Percentiles rank a stretch among this genome's conserved stretches.
Conservation (phyloP, 2,888 invertebrate genomes). For the Octonoba sinensis region DNA sequence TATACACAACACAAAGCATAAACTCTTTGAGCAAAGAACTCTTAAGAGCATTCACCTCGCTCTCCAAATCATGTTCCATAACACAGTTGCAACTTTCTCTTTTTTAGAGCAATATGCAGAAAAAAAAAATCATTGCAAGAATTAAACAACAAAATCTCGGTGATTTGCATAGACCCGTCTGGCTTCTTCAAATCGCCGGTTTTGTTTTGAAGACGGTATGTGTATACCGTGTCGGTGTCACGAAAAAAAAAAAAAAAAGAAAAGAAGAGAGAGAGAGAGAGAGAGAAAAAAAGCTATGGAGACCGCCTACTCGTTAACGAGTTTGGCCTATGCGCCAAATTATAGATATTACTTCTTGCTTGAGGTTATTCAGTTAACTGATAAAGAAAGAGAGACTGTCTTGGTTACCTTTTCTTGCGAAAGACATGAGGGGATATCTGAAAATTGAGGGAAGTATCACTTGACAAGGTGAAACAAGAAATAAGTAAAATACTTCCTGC, state of each 20-base stretch:
- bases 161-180: too few relatives aligned
- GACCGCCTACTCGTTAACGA: slow-evolving; percentile 50
- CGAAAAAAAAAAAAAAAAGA: slow-evolving; percentile 1
- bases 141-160: too few relatives aligned
- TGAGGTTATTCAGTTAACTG: slow-evolving; percentile 43
- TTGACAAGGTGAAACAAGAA: background rate
- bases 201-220: too few relatives aligned
- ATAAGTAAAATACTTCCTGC: background rate
- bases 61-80: too few relatives aligned
- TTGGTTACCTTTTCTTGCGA: slow-evolving; percentile 2
- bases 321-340: slow-evolving; percentile 53
- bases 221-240: too few relatives aligned
- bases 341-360: slow-evolving; percentile 54
- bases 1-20: too few relatives aligned
- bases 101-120: too few relatives aligned
- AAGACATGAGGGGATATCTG: slow-evolving; percentile 6
- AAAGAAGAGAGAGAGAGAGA: slow-evolving; percentile 22
- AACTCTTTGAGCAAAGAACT: too few relatives aligned
- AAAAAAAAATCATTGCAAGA: too few relatives aligned
- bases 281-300: slow-evolving; percentile 27
- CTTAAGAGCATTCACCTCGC: too few relatives aligned
- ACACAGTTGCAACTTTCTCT: too few relatives aligned
- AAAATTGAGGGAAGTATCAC: slow-evolving; percentile 10
- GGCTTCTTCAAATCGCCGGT: too few relatives aligned
- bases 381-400: slow-evolving; percentile 28